A percentile compares a stretch with the other conserved stretches of the same genome.
Conservation (phyloP, 2,888 invertebrate genomes). For the Lycia hirtaria region DNA sequence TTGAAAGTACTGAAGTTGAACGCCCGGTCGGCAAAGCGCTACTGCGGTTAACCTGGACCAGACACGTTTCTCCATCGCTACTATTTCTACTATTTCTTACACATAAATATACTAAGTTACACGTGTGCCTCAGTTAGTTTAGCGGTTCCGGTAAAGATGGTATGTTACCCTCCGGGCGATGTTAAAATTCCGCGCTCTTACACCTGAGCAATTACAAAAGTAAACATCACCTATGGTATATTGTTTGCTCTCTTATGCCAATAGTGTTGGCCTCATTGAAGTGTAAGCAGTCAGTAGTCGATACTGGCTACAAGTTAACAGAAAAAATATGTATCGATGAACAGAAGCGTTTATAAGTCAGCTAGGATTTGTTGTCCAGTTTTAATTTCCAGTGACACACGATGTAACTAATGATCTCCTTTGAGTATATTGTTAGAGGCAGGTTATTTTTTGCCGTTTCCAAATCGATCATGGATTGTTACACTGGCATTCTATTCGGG, state of each 20-base stretch:
- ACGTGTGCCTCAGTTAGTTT: constrained; percentile 42
- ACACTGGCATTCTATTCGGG: constrained; percentile 49
- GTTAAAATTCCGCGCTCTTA: constrained; percentile 54
- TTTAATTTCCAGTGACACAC: constrained; percentile 46
- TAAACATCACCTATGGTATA: constrained; percentile 61
- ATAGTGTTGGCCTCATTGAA: constrained; percentile 70
- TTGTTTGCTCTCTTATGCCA: constrained; percentile 68
- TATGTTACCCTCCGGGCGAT: constrained; percentile 42
- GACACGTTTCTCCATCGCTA: constrained; percentile 3
- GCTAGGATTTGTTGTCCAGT: constrained; percentile 50
- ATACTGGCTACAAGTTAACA: constrained; percentile 41
- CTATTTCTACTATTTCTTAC: constrained; percentile 17
- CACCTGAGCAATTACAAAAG: constrained; percentile 64
- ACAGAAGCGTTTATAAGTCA: constrained; percentile 58
- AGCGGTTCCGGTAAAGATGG: constrained; percentile 44
- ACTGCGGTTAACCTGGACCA: constrained; percentile 8
- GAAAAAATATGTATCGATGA: constrained; percentile 47
- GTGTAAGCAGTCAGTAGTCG: constrained; percentile 54
- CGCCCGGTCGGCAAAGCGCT: constrained; percentile 51
- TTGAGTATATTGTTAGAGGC: constrained; percentile 56
- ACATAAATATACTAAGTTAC: constrained; percentile 19
- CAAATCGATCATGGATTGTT: constrained; percentile 53
- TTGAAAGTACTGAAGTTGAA: constrained; percentile 60
- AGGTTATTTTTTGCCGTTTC: constrained; percentile 51
- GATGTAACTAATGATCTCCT: constrained; percentile 58